phyloP scores from a whole-genome alignment of 2,888 invertebrate genomes.

The Trachelus troglodyta region DNA sequence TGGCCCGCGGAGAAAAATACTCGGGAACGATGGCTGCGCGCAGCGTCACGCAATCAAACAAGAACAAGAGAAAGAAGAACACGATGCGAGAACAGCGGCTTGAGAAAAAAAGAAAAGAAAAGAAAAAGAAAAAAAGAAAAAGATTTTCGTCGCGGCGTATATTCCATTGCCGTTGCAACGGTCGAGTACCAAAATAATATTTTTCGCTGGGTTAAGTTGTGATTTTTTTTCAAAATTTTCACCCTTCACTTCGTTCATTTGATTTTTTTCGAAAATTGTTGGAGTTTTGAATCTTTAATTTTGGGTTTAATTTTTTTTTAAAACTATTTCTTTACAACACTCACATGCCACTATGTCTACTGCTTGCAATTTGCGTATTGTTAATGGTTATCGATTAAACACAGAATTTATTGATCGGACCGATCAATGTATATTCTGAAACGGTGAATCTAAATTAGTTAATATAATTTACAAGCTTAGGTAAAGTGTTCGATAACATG shows the following conservation, averaged over 20 bases:
- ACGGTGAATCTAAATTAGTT: background rate
- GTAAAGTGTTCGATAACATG: background rate
- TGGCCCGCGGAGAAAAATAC: slow-evolving; percentile 1
- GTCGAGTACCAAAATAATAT: too few species aligned
- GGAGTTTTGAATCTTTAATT: background rate
- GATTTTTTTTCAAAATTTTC: too few species aligned
- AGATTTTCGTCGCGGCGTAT: background rate
- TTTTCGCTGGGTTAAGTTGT: too few species aligned
- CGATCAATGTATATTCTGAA: too few species aligned
- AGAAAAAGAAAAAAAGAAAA: background rate
- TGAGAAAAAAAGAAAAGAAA: background rate
- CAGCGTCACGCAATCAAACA: slow-evolving; percentile 13
- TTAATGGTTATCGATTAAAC: background rate
- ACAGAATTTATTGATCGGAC: too few species aligned
- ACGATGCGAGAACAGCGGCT: slow-evolving; percentile 24
- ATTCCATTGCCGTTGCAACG: background rate
- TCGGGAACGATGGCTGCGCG: background rate
- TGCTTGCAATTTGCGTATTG: background rate
- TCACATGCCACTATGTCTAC: background rate
- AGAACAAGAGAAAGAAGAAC: slow-evolving; percentile 14
- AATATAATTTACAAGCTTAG: background rate
- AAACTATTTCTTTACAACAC: background rate
- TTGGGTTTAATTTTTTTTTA: background rate
- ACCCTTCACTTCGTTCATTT: too few species aligned
- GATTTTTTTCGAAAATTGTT: background rate